Conservation (phyloP, 2,888 invertebrate genomes). For the Arctia plantaginis region DNA sequence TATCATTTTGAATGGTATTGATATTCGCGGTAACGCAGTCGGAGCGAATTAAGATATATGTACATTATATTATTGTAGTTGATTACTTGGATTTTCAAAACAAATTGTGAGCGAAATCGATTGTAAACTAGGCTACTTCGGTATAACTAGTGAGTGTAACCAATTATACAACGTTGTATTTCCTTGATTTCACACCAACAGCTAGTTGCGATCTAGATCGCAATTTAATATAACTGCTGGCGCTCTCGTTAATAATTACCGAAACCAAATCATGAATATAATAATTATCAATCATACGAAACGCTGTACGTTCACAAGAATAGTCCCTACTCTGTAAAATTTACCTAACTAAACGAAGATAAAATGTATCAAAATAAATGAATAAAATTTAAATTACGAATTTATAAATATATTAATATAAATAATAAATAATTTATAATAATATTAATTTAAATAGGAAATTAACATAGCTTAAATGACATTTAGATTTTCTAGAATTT, state of each 20-base stretch:
- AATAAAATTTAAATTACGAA: too few species aligned
- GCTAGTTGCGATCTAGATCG: conserved; percentile 62
- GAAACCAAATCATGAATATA: conserved; percentile 33
- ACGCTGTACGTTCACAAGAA: background rate
- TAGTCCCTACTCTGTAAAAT: background rate
- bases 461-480: background rate
- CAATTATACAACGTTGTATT: conserved; percentile 65
- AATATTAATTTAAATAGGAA: too few species aligned
- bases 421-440: too few species aligned
- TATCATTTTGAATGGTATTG: conserved; percentile 20
- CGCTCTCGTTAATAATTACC: conserved; percentile 46
- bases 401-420: too few species aligned
- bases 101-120: conserved; percentile 51
- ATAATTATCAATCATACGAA: background rate
- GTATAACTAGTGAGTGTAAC: conserved; percentile 57
- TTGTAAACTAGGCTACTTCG: conserved; percentile 57
- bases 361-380: background rate
- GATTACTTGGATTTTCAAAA: conserved; percentile 41
- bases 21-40: too few species aligned
- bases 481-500: background rate
- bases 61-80: conserved; percentile 23
- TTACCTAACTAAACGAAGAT: background rate
- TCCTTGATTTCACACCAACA: conserved; percentile 69
- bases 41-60: conserved; percentile 36
- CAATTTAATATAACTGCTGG: conserved; percentile 57